Conservation (phyloP, 2,888 invertebrate genomes). For the Emmelina monodactyla region DNA sequence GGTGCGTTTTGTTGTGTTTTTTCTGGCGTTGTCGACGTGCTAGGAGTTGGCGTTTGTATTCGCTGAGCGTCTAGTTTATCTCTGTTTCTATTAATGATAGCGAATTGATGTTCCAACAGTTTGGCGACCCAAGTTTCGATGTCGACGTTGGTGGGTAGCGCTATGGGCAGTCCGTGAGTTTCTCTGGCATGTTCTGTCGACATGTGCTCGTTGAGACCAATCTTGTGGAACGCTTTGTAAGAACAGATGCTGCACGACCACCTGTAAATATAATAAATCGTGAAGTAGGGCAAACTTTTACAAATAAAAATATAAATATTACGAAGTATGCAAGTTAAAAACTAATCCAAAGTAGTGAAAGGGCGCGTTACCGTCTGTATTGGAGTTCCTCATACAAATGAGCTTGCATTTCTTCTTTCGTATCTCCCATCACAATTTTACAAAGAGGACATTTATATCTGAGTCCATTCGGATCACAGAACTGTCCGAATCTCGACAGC, state of each 20-base stretch:
- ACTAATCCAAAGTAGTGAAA: neutral
- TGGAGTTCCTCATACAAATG: slow-evolving; percentile 74
- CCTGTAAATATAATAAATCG: slow-evolving; percentile 31
- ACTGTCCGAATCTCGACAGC: slow-evolving; percentile 32
- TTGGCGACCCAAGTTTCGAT: slow-evolving; percentile 63
- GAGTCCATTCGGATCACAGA: slow-evolving; percentile 60
- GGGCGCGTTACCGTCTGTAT: slow-evolving; percentile 68
- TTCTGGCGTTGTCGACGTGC: neutral
- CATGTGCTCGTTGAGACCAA: slow-evolving; percentile 62
- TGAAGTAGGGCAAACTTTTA: neutral
- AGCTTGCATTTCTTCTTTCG: slow-evolving; percentile 66
- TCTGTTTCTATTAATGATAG: slow-evolving; percentile 28
- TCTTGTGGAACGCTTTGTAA: slow-evolving; percentile 64
- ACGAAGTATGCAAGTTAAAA: neutral
- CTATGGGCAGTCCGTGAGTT: slow-evolving; percentile 31
- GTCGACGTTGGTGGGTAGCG: slow-evolving; percentile 40
- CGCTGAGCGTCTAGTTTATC: slow-evolving; percentile 26
- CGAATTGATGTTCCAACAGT: slow-evolving; percentile 33
- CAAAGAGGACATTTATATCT: slow-evolving; percentile 71
- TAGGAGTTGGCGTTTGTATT: slow-evolving; percentile 18
- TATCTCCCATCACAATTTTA: slow-evolving; percentile 61
- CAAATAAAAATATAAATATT: neutral
- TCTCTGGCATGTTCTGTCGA: slow-evolving; percentile 52
- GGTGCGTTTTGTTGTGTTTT: neutral
- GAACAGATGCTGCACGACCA: slow-evolving; percentile 68